Evolutionary conservation across 53 echinoderm and acorn worm species (phyloP).

Genomic region (Mesocentrotus franciscanus): DNA sequence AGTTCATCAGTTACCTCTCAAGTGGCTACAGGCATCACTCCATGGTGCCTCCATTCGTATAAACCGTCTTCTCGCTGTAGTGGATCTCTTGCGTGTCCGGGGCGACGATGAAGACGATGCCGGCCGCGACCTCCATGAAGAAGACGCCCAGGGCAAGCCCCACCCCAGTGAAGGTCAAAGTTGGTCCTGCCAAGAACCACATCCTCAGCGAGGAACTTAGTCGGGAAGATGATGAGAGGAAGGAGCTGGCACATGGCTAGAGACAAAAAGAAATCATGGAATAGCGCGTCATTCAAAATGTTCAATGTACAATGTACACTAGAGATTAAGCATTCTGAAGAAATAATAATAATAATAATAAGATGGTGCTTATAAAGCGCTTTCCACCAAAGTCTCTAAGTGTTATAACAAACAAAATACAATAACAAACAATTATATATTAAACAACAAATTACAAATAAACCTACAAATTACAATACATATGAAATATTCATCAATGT

Average conservation of each 20-base stretch:
- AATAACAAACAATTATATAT: too few relatives aligned
- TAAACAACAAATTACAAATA: too few relatives aligned
- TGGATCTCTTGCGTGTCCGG: conserved; percentile 92
- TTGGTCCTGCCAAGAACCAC: conserved; percentile 70
- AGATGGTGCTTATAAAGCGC: too few relatives aligned
- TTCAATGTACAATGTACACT: too few relatives aligned
- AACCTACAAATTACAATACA: too few relatives aligned
- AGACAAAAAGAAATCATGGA: not conserved
- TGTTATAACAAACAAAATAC: too few relatives aligned
- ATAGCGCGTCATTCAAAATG: not conserved
- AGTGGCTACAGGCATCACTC: not conserved
- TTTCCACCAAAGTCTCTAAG: too few relatives aligned
- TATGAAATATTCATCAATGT: too few relatives aligned
- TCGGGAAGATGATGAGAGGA: conserved; percentile 88
- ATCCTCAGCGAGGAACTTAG: conserved; percentile 79
- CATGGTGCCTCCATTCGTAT: conserved; percentile 64
- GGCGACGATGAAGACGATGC: conserved; percentile 88
- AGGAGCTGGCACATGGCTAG: conserved; percentile 83
- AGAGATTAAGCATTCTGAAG: too few relatives aligned
- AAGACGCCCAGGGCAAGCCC: conserved; percentile 91
- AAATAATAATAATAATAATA: not conserved
- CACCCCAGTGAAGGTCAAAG: conserved; percentile 96
- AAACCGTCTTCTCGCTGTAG: conserved; percentile 91
- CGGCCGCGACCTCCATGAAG: conserved; percentile 85
- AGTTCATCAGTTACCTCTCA: not conserved